These are phyloP conservation scores for Amblyornis subalaris DNA, from an alignment of 2,113 vertebrate genomes.

Conservation along the genomic window DNA sequence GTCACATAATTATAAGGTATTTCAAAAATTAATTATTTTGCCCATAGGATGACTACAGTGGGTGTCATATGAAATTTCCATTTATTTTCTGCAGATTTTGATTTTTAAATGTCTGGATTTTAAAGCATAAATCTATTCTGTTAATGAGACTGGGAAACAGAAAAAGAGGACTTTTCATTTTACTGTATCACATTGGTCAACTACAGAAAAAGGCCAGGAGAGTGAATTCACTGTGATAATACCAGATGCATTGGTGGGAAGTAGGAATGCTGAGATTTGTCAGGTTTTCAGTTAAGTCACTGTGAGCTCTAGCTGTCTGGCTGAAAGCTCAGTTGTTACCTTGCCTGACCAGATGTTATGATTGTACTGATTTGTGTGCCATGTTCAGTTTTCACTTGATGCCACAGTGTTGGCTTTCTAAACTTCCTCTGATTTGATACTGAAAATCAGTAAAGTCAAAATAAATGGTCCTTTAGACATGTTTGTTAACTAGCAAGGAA, in stretches of 20 bases:
- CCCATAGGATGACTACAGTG: neutral
- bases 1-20: neutral
- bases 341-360: neutral
- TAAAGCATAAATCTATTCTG: neutral
- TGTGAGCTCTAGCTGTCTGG: neutral
- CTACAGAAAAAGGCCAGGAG: neutral
- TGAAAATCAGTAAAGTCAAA: neutral
- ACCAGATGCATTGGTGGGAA: neutral
- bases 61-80: neutral
- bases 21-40: neutral
- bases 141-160: neutral
- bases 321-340: neutral
- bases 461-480: neutral
- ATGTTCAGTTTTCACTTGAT: neutral
- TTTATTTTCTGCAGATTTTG: neutral
- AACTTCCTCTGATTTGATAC: neutral
- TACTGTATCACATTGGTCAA: rapidly evolving
- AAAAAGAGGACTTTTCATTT: neutral
- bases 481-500: neutral
- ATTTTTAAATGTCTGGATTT: neutral
- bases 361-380: neutral
- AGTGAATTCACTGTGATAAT: neutral
- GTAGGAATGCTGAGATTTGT: neutral
- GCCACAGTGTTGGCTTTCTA: neutral
- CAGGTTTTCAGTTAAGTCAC: neutral